These are phyloP conservation scores for Cyprinodon variegatus DNA, from an alignment of 2,113 vertebrate genomes.

Conservation along the genomic window DNA sequence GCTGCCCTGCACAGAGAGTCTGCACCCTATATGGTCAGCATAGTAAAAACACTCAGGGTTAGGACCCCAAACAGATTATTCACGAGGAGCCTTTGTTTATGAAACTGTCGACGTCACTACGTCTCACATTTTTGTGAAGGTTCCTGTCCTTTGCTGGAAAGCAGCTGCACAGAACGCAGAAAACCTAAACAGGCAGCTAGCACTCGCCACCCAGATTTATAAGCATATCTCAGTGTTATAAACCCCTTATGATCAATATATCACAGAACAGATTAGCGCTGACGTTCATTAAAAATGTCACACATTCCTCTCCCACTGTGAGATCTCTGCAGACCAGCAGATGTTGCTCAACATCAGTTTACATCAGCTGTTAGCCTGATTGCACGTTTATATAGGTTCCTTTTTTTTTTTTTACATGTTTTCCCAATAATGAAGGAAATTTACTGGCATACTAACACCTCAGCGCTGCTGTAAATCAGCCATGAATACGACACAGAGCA, in stretches of 20 bases:
- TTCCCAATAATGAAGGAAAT: conserved; percentile 44
- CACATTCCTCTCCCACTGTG: conserved; percentile 26
- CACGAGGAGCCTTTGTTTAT: conserved; percentile 70
- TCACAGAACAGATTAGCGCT: conserved; percentile 37
- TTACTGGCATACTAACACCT: conserved; percentile 57
- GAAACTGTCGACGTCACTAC: conserved; percentile 60
- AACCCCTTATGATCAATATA: conserved; percentile 40
- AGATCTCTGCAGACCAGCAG: conserved; percentile 41
- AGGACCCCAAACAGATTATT: conserved; percentile 72
- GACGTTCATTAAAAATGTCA: conserved; percentile 40
- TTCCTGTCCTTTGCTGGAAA: conserved; percentile 39
- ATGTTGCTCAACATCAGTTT: conserved; percentile 44
- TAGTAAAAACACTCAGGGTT: conserved; percentile 74
- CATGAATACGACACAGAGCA: conserved; percentile 33
- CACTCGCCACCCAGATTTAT: conserved; percentile 16
- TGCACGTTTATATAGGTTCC: conserved; percentile 34
- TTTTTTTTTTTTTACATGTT: conserved; percentile 17
- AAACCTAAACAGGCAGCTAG: conserved; percentile 20
- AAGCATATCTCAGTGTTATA: conserved; percentile 8
- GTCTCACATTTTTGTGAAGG: conserved; percentile 57
- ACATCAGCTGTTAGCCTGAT: conserved; percentile 36
- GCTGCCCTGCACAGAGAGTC: conserved; percentile 59
- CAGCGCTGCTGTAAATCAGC: conserved; percentile 50
- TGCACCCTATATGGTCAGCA: conserved; percentile 78
- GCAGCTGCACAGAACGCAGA: conserved; percentile 56